A percentile compares a stretch with the other conserved stretches of the same genome.
phyloP scores from a whole-genome alignment of 2,797 vertebrate species.

The Scleropages formosus region DNA sequence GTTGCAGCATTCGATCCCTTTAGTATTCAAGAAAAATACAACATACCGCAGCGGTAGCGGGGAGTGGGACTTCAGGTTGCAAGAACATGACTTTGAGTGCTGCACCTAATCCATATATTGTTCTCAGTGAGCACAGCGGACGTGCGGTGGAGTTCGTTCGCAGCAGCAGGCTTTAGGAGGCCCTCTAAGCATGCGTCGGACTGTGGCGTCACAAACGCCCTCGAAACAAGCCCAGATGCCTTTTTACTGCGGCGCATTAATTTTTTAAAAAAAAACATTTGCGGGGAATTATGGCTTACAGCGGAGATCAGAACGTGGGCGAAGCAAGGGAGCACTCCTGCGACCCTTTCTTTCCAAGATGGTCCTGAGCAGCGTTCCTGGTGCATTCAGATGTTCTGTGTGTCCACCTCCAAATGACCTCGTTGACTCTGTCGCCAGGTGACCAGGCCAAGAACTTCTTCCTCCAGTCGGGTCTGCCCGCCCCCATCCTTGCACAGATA shows the following conservation, averaged over 20 bases:
- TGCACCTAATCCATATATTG: not conserved
- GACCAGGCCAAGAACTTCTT: constrained; percentile 95
- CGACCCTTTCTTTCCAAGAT: not conserved
- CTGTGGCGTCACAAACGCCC: too few species aligned
- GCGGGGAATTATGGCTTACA: not conserved
- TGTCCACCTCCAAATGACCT: not conserved
- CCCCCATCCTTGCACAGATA: constrained; percentile 89
- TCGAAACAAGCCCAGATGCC: not conserved
- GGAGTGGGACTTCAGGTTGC: too few species aligned
- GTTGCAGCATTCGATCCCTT: too few species aligned
- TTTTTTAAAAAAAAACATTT: not conserved
- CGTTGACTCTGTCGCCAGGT: constrained; percentile 61
- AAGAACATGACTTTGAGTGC: not conserved
- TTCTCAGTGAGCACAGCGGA: too few species aligned
- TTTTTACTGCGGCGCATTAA: not conserved
- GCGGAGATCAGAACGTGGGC: not conserved
- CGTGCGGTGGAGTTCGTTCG: too few species aligned
- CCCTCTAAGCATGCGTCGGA: not conserved
- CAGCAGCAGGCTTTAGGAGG: too few species aligned
- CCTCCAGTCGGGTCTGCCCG: constrained; percentile 78
- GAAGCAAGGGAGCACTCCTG: not conserved
- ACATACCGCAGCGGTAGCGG: too few species aligned
- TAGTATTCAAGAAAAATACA: too few species aligned
- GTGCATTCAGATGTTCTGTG: not conserved
- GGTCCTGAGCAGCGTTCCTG: not conserved